Evolutionary conservation across 2,888 invertebrate species (phyloP).

Genomic region (Mamestra brassicae): DNA sequence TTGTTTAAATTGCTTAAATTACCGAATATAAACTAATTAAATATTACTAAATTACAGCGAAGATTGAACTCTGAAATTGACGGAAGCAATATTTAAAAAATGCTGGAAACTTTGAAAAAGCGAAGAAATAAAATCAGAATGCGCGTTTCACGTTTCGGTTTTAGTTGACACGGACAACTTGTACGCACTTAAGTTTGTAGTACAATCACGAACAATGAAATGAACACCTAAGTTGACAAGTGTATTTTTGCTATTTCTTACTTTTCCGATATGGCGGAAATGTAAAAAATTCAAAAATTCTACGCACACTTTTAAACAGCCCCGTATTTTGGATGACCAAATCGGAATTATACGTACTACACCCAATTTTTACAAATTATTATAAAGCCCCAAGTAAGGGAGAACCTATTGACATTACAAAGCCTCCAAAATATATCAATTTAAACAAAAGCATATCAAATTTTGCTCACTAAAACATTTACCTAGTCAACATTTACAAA

Average conservation of each 20-base stretch:
- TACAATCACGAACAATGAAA: too few relatives aligned
- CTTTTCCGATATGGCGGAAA: too few relatives aligned
- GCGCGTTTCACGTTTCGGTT: too few relatives aligned
- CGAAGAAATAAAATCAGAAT: not conserved
- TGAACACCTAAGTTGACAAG: not conserved
- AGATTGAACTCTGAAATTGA: not conserved
- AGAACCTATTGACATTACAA: not conserved
- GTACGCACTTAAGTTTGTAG: too few relatives aligned
- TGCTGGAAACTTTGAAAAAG: not conserved
- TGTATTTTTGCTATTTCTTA: too few relatives aligned
- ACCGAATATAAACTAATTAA: not conserved
- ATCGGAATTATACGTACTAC: too few relatives aligned
- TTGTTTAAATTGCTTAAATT: not conserved
- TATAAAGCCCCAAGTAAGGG: not conserved
- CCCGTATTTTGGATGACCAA: too few relatives aligned
- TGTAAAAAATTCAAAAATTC: too few relatives aligned
- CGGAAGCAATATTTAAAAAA: not conserved
- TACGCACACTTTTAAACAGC: too few relatives aligned
- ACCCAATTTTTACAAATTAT: not conserved
- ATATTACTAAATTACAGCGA: not conserved
- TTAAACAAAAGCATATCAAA: constrained; percentile 2
- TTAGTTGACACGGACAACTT: too few relatives aligned
- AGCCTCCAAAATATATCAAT: not conserved
- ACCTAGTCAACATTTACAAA: constrained; percentile 1
- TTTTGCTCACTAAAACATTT: not conserved